Conservation (phyloP, 1,140 invertebrate genomes). For the Zaprionus ornatus region DNA sequence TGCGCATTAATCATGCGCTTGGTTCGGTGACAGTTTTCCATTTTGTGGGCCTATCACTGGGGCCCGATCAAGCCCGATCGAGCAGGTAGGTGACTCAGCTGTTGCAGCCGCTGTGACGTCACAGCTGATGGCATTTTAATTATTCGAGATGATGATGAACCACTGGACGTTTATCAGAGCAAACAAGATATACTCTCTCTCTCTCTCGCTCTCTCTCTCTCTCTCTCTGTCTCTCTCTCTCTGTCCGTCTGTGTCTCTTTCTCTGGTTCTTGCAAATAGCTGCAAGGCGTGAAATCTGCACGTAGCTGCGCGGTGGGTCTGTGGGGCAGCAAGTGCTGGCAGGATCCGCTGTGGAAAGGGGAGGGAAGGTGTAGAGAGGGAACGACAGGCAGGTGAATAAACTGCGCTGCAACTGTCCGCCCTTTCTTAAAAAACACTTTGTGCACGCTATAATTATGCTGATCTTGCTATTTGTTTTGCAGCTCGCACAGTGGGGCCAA, state of each 20-base stretch:
- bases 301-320: conserved; percentile 40
- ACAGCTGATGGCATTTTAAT: conserved; percentile 74
- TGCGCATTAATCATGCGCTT: conserved; percentile 70
- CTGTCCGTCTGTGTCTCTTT: not conserved
- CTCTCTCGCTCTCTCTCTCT: not conserved
- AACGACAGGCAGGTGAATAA: conserved; percentile 68
- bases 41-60: conserved; percentile 48
- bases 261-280: conserved; percentile 59
- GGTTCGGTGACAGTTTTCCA: conserved; percentile 70
- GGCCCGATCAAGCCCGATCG: conserved; percentile 55
- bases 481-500: conserved; percentile 12
- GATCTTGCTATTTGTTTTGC: conserved; percentile 69
- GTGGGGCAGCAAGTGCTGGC: conserved; percentile 2
- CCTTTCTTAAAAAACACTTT: conserved; percentile 73
- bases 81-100: conserved; percentile 31
- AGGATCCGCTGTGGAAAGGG: not conserved
- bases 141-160: conserved; percentile 35
- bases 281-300: conserved; percentile 72
- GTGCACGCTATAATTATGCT: conserved; percentile 68
- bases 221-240: not conserved
- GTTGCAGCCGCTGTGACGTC: conserved; percentile 19
- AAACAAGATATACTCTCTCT: conserved; percentile 26
- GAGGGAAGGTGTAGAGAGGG: not conserved
- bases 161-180: conserved; percentile 44
- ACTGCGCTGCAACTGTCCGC: conserved; percentile 73